Base-by-base conservation (phyloP, 2,888 invertebrate genomes). In the Drosophila lacicola region DNA sequence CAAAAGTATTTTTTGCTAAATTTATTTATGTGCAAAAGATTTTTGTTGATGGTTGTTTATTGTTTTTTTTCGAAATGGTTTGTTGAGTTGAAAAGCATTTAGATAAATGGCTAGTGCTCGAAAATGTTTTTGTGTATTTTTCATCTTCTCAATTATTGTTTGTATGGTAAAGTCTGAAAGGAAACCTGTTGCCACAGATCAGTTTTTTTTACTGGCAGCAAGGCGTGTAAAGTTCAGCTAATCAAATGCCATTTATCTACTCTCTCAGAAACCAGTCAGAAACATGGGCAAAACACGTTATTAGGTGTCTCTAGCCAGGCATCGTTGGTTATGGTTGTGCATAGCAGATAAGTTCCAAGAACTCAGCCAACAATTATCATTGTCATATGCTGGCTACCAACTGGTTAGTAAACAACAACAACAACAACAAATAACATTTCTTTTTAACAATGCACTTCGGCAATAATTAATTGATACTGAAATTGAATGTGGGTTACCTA, bases 281-380 rank as follows among this genome's bases (percentile, higher is more conserved):
- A 49, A 50, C 58, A 54, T 60, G 73, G 57, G 47, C 21, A 34
- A 49, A 74, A 70, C 74, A 56, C 47, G 68, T 69, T 78, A 46
- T 53, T 25, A 45, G 11, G 19, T 33, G n/a, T 29, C 29, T 29
- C 29, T 2, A 29, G 8, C 41, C 41, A 17, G 21, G 33, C 53
- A 53, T 46, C 21, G 46, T 58, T 60, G 50, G 39, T 33, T 51
- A 34, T 66, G 44, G 41, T 51, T 61, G 53, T 56, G 46, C 49
- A 61, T 53, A 33, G 13, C 3, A 55, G 33, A 69, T 65, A 50
- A 65, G 62, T 74, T 69, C 70, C 70, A 70, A 78, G 76, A 74
- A 78, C 55, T 41, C 42, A 69, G 29, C 41, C 33, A 54, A 67
- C 55, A 70, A 73, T 47, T 72, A 55, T 55, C 41, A 54, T 50